These are phyloP conservation scores for Oryzias celebensis DNA, from an alignment of 2,113 vertebrate species.

Conservation along the genomic window DNA sequence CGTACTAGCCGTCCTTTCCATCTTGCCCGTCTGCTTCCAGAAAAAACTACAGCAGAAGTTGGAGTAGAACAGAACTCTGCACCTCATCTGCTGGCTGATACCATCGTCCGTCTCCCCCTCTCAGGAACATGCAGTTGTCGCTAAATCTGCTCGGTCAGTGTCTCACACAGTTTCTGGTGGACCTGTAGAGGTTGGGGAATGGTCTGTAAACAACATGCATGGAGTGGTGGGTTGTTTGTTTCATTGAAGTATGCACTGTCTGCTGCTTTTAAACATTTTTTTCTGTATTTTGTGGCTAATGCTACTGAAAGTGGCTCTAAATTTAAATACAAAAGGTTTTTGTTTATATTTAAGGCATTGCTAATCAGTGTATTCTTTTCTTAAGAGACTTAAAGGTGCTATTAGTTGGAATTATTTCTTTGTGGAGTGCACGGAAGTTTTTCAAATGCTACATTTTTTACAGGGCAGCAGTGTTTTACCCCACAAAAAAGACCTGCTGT, in stretches of 20 bases:
- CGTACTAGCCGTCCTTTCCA: conserved; percentile 89
- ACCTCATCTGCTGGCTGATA: conserved; percentile 40
- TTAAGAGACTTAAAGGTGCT: conserved; percentile 42
- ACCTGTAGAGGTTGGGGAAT: conserved; percentile 9
- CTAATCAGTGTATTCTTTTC: conserved; percentile 21
- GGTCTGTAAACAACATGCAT: conserved; percentile 41
- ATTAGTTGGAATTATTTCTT: conserved; percentile 24
- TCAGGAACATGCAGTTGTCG: conserved; percentile 72
- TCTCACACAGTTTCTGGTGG: conserved; percentile 8
- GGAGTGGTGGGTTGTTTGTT: conserved; percentile 44
- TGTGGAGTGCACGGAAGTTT: conserved; percentile 2
- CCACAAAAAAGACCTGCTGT: neutral
- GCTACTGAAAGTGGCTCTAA: conserved; percentile 39
- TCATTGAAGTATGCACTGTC: conserved; percentile 29
- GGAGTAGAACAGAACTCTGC: conserved; percentile 75
- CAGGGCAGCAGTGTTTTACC: conserved; percentile 1
- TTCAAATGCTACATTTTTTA: neutral
- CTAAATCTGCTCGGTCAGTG: conserved; percentile 25
- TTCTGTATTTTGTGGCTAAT: conserved; percentile 27
- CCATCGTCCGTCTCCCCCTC: conserved; percentile 48
- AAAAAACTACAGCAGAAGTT: conserved; percentile 95
- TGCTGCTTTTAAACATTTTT: conserved; percentile 29
- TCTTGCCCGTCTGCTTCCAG: conserved; percentile 93
- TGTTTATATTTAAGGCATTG: conserved; percentile 35
- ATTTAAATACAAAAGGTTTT: conserved; percentile 32